These are phyloP conservation scores for Thamnophis elegans DNA, from an alignment of 2,797 vertebrate species.

Conservation along the genomic window DNA sequence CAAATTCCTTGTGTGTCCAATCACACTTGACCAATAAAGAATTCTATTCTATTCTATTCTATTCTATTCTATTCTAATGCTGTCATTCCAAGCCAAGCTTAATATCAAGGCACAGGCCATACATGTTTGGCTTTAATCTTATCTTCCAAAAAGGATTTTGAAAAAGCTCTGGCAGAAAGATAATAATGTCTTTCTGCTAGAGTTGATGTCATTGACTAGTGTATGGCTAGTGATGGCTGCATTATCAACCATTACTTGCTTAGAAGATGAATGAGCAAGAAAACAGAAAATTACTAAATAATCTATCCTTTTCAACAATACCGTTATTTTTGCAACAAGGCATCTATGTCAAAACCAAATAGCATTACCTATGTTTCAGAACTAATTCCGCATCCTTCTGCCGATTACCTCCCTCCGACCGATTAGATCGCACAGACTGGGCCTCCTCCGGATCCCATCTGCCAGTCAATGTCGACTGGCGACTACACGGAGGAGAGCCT, in stretches of 20 bases:
- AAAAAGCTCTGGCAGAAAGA: accelerated
- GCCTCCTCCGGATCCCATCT: too few species aligned
- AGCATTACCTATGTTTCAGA: not conserved
- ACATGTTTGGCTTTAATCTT: not conserved
- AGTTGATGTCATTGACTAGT: not conserved
- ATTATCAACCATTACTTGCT: not conserved
- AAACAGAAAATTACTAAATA: not conserved
- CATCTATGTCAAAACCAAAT: not conserved
- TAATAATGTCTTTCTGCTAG: not conserved
- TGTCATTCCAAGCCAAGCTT: not conserved
- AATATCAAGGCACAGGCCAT: accelerated
- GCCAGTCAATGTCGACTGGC: too few species aligned
- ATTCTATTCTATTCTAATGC: not conserved
- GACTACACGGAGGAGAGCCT: too few species aligned
- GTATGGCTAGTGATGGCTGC: not conserved
- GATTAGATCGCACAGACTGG: too few species aligned
- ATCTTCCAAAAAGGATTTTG: accelerated
- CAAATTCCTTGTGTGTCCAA: too few species aligned
- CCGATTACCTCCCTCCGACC: too few species aligned
- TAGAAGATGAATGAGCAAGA: accelerated
- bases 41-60: too few species aligned
- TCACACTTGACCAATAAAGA: too few species aligned
- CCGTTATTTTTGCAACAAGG: not conserved
- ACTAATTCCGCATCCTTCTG: not conserved
- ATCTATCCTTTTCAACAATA: not conserved